Conservation (phyloP, 2,797 vertebrate genomes). For the Glyptemys insculpta region DNA sequence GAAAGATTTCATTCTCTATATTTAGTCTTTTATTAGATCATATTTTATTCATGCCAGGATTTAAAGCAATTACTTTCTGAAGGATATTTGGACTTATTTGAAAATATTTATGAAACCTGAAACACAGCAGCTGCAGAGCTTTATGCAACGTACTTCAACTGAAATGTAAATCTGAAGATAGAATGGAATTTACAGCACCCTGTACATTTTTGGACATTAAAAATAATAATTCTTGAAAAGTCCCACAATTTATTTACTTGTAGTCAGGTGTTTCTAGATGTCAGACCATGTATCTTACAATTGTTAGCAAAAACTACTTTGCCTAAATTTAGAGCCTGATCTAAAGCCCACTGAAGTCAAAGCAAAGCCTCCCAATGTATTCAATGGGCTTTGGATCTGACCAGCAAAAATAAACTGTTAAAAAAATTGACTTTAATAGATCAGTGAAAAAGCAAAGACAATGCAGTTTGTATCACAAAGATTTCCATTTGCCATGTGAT, state of each 20-base stretch:
- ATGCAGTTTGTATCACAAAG: not conserved
- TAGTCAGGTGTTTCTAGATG: not conserved
- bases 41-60: not conserved
- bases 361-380: not conserved
- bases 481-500: not conserved
- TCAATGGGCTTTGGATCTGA: not conserved
- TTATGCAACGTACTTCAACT: not conserved
- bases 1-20: not conserved
- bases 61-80: not conserved
- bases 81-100: not conserved
- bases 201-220: accelerated
- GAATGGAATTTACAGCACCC: not conserved
- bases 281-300: not conserved
- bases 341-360: not conserved
- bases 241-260: not conserved
- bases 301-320: not conserved
- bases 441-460: not conserved
- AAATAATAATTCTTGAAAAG: not conserved
- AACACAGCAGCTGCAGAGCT: not conserved
- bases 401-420: not conserved
- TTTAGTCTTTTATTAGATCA: not conserved
- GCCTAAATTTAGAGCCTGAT: not conserved
- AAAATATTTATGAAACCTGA: not conserved
- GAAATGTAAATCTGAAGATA: not conserved
- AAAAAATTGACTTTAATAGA: not conserved